These are phyloP conservation scores for Drosophila monieri DNA, from an alignment of 2,888 invertebrate genomes.

Conservation along the genomic window DNA sequence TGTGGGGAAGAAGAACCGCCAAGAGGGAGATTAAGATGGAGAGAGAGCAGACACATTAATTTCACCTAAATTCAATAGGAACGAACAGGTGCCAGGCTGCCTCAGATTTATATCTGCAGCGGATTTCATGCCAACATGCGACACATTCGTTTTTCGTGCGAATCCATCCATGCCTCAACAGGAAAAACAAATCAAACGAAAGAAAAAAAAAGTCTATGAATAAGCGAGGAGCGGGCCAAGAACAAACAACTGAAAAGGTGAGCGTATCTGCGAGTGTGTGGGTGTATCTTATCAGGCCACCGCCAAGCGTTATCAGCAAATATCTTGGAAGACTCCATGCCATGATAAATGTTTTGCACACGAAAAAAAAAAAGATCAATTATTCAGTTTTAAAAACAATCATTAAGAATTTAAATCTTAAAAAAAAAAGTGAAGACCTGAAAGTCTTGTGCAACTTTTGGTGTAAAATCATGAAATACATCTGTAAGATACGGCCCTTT, in stretches of 20 bases:
- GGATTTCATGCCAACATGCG: constrained; percentile 34
- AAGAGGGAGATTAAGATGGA: constrained; percentile 15
- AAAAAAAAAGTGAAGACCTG: neutral
- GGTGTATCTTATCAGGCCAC: constrained; percentile 57
- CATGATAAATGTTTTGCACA: constrained; percentile 36
- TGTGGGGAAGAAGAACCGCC: constrained; percentile 48
- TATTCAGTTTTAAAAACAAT: neutral
- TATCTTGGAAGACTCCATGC: constrained; percentile 60
- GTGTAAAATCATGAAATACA: neutral
- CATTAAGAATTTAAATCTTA: neutral
- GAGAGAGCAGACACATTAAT: constrained; percentile 50
- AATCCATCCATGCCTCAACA: constrained; percentile 24
- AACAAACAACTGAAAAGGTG: constrained; percentile 51
- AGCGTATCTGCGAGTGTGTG: constrained; percentile 28
- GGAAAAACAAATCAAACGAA: constrained; percentile 29
- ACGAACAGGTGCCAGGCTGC: constrained; percentile 31
- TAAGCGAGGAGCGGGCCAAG: constrained; percentile 36
- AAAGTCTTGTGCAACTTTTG: neutral
- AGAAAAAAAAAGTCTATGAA: constrained; percentile 40
- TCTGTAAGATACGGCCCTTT: neutral
- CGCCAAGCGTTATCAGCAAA: constrained; percentile 59
- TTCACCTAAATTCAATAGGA: constrained; percentile 56
- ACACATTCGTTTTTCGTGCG: constrained; percentile 22
- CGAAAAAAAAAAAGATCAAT: neutral
- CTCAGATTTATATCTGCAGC: constrained; percentile 23